A percentile compares a stretch with the other conserved stretches of the same genome.
Evolutionary conservation across 2,113 vertebrate genomes (phyloP).

Genomic region (Eclectus roratus): DNA sequence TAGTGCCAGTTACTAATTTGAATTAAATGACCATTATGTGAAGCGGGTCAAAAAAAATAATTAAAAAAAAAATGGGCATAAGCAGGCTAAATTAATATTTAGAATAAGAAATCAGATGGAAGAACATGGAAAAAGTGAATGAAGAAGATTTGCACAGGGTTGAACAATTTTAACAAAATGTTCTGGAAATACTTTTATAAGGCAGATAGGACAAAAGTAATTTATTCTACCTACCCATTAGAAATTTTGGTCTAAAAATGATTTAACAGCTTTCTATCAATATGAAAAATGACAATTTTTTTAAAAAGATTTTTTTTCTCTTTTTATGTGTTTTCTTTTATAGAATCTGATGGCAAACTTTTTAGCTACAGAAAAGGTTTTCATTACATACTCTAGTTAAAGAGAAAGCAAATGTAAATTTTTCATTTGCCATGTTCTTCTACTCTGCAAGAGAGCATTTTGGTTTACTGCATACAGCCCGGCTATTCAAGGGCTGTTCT

Average conservation of each 20-base stretch:
- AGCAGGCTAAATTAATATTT: slow-evolving; percentile 51
- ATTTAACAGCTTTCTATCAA: background rate
- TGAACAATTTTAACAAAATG: background rate
- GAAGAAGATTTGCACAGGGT: background rate
- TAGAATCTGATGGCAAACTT: background rate
- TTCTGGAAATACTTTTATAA: background rate
- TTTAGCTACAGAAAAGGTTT: background rate
- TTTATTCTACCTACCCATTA: background rate
- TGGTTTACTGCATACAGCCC: background rate
- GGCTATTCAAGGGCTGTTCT: background rate
- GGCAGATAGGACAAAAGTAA: background rate
- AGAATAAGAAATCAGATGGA: slow-evolving; percentile 37
- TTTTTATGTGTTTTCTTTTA: background rate
- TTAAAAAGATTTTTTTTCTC: background rate
- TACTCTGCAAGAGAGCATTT: background rate
- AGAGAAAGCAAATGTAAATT: background rate
- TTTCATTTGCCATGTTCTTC: background rate
- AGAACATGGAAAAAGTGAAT: slow-evolving; percentile 48
- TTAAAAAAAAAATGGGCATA: background rate
- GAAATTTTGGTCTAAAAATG: background rate
- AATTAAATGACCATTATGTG: background rate
- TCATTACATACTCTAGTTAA: background rate
- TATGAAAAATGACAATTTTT: background rate
- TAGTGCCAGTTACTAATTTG: background rate
- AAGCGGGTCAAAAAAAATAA: background rate